Percentiles rank a stretch among this genome's conserved stretches.
phyloP scores from a whole-genome alignment of 2,888 invertebrate species.

The Apodemia mormo region DNA sequence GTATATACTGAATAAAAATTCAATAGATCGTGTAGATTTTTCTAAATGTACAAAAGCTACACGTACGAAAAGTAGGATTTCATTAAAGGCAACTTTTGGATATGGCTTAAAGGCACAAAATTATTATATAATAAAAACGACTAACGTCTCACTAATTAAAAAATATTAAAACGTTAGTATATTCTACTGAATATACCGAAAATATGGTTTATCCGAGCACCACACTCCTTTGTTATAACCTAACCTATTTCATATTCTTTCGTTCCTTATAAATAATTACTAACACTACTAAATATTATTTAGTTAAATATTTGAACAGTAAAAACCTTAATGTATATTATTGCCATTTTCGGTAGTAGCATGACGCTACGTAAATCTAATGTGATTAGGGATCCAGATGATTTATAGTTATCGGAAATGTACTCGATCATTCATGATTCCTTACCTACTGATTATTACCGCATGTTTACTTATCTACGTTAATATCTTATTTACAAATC shows the following conservation, averaged over 20 bases:
- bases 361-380: conserved; percentile 32
- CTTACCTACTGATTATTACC: conserved; percentile 55
- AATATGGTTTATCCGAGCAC: conserved; percentile 60
- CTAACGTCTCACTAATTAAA: conserved; percentile 45
- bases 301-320: conserved; percentile 69
- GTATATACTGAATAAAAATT: conserved; percentile 49
- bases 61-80: conserved; percentile 52
- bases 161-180: conserved; percentile 50
- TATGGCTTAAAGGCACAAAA: conserved; percentile 79
- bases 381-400: conserved; percentile 35
- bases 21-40: conserved; percentile 53
- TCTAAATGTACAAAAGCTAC: conserved; percentile 70
- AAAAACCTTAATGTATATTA: conserved; percentile 71
- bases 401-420: conserved; percentile 39
- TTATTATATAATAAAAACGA: conserved; percentile 47
- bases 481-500: conserved; percentile 74
- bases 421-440: conserved; percentile 59
- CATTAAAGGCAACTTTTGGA: conserved; percentile 73
- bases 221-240: conserved; percentile 54
- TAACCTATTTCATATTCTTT: conserved; percentile 62
- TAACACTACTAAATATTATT: conserved; percentile 50
- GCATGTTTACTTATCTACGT: conserved; percentile 50
- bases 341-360: conserved; percentile 67
- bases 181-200: conserved; percentile 44
- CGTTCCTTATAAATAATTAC: conserved; percentile 50